Base-by-base conservation (phyloP, 2,113 vertebrate genomes). In the Chaetodon trifascialis region DNA sequence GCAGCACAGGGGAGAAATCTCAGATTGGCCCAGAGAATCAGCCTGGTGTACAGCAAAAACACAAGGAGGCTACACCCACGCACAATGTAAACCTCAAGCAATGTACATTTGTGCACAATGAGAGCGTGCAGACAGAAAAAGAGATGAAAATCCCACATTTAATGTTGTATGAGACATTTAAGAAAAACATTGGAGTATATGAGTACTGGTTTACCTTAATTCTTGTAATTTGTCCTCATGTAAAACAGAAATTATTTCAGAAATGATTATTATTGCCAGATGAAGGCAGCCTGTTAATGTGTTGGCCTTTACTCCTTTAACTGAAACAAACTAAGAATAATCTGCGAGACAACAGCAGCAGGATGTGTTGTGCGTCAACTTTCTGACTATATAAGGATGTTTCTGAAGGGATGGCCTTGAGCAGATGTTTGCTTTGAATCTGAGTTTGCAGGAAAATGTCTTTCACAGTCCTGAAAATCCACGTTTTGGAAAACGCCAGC, bases 391-490 rank as follows among this genome's bases (percentile, higher is more conserved):
- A 16, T 62, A 25, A 54, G 30, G 36, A 19, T 47, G 14, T 71
- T 46, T 59, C 16, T 30, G 23, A 40, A 5, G 2, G 16, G 5
- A 15, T 79, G 23, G 56, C 49, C 12, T 38, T 70, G 11, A 71
- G 15, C 71, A 75, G 40, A 34, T 68, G 55, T 69, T 69, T 66
- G 23, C 54, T 74, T 74, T 56, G 16, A 58, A 63, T 44, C 5
- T 5, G 11, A 44, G 23, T 59, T 23, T 69, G 19, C 23, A 62
- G 38, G 7, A 25, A 30, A 56, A 59, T 44, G 12, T 54, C 11
- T 69, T 51, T 74, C 21, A 40, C 36, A 49, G 3, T 1, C 21
- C 40, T 42, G 4, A 0, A 63, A 63, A 82, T 42, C 59, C 40
- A n/a, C 51, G 34, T 17, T 56, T 64, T 30, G 12, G 17, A 40